These are phyloP conservation scores for Eubucco bourcierii DNA, from an alignment of 2,113 vertebrate species.

Conservation along the genomic window DNA sequence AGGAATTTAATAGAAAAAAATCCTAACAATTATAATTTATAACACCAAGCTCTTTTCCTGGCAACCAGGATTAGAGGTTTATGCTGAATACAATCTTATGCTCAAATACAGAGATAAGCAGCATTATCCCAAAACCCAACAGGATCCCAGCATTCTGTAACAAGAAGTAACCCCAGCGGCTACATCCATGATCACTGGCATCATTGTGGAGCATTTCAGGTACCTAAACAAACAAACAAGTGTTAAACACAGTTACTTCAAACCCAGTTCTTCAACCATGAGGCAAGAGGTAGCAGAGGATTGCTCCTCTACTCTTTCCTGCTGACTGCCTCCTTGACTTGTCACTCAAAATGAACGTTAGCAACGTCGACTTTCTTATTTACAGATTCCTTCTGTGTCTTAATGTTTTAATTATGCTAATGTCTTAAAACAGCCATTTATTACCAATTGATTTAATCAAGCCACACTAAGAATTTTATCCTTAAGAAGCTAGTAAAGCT, in stretches of 20 bases:
- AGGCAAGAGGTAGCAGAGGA: not conserved
- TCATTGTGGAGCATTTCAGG: conserved; percentile 98
- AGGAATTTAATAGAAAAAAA: not conserved
- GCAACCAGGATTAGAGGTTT: conserved; percentile 76
- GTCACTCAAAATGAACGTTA: not conserved
- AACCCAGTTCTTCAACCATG: not conserved
- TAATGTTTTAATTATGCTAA: not conserved
- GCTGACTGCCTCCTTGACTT: not conserved
- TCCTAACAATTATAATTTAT: conserved; percentile 23
- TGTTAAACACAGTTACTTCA: not conserved
- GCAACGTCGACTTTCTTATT: not conserved
- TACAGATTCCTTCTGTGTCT: not conserved
- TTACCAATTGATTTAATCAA: no score
- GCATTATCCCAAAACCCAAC: conserved; percentile 95
- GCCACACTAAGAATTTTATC: no score
- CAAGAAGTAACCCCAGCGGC: conserved; percentile 94
- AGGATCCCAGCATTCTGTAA: conserved; percentile 97
- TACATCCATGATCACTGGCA: conserved; percentile 93
- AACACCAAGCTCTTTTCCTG: not conserved
- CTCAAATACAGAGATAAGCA: conserved; percentile 94
- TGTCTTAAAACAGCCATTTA: no score
- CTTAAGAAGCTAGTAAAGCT: no score
- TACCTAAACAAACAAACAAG: conserved; percentile 76
- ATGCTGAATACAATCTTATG: conserved; percentile 92
- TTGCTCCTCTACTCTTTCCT: not conserved